Base-by-base conservation (phyloP, 2,113 vertebrate genomes). In the Lepidothrix coronata region DNA sequence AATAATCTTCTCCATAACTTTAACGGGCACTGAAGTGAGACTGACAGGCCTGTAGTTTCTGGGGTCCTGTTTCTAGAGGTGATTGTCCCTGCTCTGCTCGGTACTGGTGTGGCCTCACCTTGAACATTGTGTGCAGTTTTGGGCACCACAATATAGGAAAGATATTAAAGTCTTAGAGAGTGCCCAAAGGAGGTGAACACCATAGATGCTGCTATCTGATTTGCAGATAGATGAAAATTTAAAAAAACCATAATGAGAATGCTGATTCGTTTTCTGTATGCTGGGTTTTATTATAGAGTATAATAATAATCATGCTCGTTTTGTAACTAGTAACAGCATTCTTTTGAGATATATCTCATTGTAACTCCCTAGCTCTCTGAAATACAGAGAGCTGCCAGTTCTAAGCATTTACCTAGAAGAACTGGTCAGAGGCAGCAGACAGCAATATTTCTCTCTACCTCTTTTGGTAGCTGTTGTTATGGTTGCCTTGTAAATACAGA, bases 141-240 rank as follows among this genome's bases (percentile, higher is more conserved):
- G 59, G 35, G 24, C 59, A 61, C 15, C 16, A 27, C 24, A 27
- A 39, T 27, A 39, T 37, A 61, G 37, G 35, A 61, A 61, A 37
- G 35, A 61, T 18, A 18, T 8, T 37, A 37, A 37, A 24, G 24
- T 17, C 10, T 27, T 61, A 61, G 15, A 57, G 55, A 33, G 58
- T 25, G 24, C 17, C 35, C 59, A 61, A 61, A 61, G 24, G 35
- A 61, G 59, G 24, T 17, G 14, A 46, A 77, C 70, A 88, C 28
- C 78, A 85, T 37, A 93, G 91, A 94, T 72, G 28, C 27, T 83
- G 31, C 65, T 90, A 71, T 72, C 48, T 44, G 72, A 95, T 96
- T 94, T 97, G 93, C 85, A 96, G 81, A 91, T 35, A 95, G 93
- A 96, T 91, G 22, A 93, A 73, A 54, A 58, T 33, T 83, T 87